phyloP scores from a whole-genome alignment of 2,113 vertebrate genomes.

The Saiga tatarica region DNA sequence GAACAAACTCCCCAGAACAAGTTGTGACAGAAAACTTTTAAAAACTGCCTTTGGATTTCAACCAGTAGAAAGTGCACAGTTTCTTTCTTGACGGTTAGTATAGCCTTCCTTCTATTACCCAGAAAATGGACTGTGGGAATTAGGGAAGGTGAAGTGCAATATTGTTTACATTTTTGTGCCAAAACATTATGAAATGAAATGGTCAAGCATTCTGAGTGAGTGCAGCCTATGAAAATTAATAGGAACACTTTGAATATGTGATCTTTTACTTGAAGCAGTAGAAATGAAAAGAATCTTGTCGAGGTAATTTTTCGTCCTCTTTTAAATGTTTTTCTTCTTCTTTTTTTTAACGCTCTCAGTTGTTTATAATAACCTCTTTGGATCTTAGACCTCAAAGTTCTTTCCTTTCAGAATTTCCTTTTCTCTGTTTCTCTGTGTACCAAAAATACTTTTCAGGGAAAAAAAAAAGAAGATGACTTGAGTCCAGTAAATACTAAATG shows the following conservation, averaged over 20 bases:
- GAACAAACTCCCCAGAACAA: slow-evolving; percentile 60
- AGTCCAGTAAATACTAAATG: not conserved
- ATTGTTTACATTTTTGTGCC: slow-evolving; percentile 76
- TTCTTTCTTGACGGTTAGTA: slow-evolving; percentile 51
- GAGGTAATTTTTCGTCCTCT: slow-evolving; percentile 53
- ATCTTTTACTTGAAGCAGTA: slow-evolving; percentile 63
- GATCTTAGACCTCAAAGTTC: slow-evolving; percentile 30
- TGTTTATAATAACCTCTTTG: slow-evolving; percentile 57
- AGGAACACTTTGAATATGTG: slow-evolving; percentile 74
- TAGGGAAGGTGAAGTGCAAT: slow-evolving; percentile 63
- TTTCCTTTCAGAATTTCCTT: slow-evolving; percentile 52
- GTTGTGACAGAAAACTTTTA: slow-evolving; percentile 57
- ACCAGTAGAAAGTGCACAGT: slow-evolving; percentile 61
- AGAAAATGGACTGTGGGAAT: slow-evolving; percentile 58
- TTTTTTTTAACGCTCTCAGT: not conserved
- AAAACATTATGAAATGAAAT: slow-evolving; percentile 71
- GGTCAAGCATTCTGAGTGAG: slow-evolving; percentile 60
- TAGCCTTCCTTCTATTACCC: slow-evolving; percentile 39
- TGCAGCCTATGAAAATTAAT: slow-evolving; percentile 73
- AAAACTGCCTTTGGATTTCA: slow-evolving; percentile 58
- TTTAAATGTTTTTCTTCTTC: slow-evolving; percentile 42
- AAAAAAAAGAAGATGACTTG: not conserved
- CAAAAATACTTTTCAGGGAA: slow-evolving; percentile 40
- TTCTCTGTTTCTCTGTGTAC: slow-evolving; percentile 36
- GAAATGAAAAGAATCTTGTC: slow-evolving; percentile 62